Percentiles rank a stretch among this genome's conserved stretches.
These are phyloP conservation scores for Dendrocincla tyrannina DNA, from an alignment of 2,797 vertebrate species.

Conservation along the genomic window DNA sequence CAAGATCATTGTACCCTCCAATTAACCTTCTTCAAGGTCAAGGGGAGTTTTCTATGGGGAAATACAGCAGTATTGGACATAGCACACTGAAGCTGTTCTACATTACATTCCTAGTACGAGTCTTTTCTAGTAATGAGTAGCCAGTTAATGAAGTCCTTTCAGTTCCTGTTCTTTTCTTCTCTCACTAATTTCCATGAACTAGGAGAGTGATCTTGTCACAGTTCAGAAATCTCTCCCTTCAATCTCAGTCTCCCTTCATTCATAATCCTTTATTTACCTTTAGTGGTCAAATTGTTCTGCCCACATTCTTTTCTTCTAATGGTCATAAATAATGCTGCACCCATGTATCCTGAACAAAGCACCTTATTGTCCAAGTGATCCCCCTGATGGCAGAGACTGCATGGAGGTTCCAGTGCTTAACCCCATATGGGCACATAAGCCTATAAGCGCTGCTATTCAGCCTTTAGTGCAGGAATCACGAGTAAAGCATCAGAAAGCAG, in stretches of 20 bases:
- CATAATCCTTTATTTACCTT: neutral
- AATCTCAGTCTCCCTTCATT: neutral
- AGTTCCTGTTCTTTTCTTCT: neutral
- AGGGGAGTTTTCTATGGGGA: neutral
- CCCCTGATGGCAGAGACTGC: neutral
- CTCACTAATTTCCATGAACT: neutral
- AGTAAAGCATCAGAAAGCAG: neutral
- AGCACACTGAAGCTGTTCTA: neutral
- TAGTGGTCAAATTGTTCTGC: neutral
- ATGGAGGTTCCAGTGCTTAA: neutral
- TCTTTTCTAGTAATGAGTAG: neutral
- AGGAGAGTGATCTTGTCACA: neutral
- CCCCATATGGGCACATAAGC: neutral
- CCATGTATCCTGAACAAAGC: neutral
- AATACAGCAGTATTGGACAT: neutral
- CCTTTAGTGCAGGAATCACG: neutral
- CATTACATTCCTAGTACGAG: neutral
- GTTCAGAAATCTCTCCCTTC: neutral
- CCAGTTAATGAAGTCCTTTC: neutral
- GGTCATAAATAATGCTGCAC: neutral
- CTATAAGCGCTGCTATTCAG: neutral
- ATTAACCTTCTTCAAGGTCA: neutral
- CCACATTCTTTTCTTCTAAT: neutral
- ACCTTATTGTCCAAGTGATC: neutral
- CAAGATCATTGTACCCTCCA: neutral